Conservation (phyloP, 1,140 invertebrate genomes). For the Semibalanus balanoides region DNA sequence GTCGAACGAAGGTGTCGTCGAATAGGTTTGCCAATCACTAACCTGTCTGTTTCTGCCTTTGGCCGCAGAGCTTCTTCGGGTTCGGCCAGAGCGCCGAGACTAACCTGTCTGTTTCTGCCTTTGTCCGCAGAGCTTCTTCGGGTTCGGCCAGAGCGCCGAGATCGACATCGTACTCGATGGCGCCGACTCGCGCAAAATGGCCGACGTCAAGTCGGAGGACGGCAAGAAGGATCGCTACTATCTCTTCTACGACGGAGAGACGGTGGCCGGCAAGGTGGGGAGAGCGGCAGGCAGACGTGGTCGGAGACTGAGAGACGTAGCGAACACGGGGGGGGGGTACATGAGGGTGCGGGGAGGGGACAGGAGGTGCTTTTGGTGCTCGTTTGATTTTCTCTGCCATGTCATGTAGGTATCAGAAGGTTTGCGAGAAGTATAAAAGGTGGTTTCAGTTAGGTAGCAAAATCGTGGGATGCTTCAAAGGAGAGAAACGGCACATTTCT, state of each 20-base stretch:
- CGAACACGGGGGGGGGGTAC: neutral
- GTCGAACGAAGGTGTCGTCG: neutral
- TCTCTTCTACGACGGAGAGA: constrained; percentile 97
- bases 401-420: too few species aligned
- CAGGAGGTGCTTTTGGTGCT: too few species aligned
- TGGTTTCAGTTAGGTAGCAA: neutral
- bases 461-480: too few species aligned
- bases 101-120: neutral
- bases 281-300: neutral
- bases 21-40: neutral
- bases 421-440: neutral
- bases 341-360: too few species aligned
- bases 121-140: constrained; percentile 74
- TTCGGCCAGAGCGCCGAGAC: constrained; percentile 97
- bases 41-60: neutral
- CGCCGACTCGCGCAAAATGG: constrained; percentile 73
- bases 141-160: constrained; percentile 97
- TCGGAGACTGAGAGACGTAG: neutral
- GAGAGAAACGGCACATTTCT: too few species aligned
- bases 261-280: constrained; percentile 81
- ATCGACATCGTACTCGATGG: constrained; percentile 94
- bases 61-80: constrained; percentile 81
- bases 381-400: too few species aligned
- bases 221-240: constrained; percentile 89
- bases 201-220: constrained; percentile 94